phyloP scores from a whole-genome alignment of 2,888 invertebrate genomes.

The Caenorhabditis afra region DNA sequence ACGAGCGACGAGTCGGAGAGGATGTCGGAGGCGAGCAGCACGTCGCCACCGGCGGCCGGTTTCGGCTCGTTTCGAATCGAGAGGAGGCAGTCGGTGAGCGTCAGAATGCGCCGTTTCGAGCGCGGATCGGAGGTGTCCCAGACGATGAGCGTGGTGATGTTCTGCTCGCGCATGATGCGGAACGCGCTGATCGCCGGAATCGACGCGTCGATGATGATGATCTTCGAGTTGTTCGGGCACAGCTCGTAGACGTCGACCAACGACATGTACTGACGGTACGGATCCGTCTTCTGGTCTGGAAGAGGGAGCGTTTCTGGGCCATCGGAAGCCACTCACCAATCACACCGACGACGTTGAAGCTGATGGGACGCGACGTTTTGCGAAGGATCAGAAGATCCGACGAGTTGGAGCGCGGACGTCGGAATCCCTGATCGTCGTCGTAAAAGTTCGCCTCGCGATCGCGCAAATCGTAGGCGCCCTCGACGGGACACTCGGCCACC shows the following conservation, averaged over 20 bases:
- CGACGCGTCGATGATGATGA: conserved; percentile 63
- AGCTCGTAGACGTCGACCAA: conserved; percentile 70
- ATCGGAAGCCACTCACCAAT: conserved; percentile 58
- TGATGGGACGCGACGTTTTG: conserved; percentile 72
- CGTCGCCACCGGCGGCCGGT: not conserved
- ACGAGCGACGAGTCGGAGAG: conserved; percentile 59
- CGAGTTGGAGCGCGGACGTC: conserved; percentile 70
- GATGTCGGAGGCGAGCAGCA: conserved; percentile 40
- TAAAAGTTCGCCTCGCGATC: conserved; percentile 63
- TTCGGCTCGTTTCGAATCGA: conserved; percentile 30
- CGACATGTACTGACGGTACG: conserved; percentile 73
- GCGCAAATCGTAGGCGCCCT: conserved; percentile 66
- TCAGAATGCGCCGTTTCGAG: conserved; percentile 36
- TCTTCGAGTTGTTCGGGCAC: conserved; percentile 57
- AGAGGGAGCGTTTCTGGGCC: conserved; percentile 10
- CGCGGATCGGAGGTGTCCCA: conserved; percentile 58
- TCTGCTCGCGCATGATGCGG: conserved; percentile 58
- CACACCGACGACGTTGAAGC: conserved; percentile 71
- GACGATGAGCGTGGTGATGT: conserved; percentile 65
- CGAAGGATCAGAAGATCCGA: conserved; percentile 71
- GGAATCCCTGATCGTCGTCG: conserved; percentile 67
- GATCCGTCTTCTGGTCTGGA: conserved; percentile 67
- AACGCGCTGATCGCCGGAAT: conserved; percentile 62
- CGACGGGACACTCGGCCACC: conserved; percentile 62
- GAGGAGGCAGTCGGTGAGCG: conserved; percentile 49